phyloP scores from a whole-genome alignment of 2,888 invertebrate species.

The Caenorhabditis sulstoni region DNA sequence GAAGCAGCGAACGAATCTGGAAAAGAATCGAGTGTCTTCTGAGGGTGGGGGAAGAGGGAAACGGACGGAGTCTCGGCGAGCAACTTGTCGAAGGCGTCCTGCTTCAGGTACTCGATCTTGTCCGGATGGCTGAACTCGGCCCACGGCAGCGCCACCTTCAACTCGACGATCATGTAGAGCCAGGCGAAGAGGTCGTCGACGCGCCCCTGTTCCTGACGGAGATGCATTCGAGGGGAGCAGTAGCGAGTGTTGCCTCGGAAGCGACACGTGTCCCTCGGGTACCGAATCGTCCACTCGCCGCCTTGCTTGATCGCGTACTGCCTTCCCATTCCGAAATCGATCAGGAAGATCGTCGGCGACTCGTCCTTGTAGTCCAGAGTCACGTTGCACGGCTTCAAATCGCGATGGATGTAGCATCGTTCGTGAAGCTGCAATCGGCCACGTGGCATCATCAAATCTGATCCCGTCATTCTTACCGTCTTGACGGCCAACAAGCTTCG shows the following conservation, averaged over 20 bases:
- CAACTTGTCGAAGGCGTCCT: constrained; percentile 25
- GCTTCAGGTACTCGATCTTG: constrained; percentile 33
- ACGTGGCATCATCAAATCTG: too few relatives aligned
- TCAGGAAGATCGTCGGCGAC: constrained; percentile 36
- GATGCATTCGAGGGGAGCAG: constrained; percentile 46
- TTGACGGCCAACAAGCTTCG: constrained; percentile 54
- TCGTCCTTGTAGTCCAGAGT: constrained; percentile 42
- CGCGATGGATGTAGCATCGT: constrained; percentile 55
- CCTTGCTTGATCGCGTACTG: constrained; percentile 22
- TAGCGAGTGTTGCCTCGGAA: constrained; percentile 51
- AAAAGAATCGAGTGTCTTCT: neutral
- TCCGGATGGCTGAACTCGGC: constrained; percentile 26
- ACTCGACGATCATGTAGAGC: constrained; percentile 56
- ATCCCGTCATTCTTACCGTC: too few relatives aligned
- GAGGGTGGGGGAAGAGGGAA: neutral
- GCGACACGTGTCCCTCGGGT: constrained; percentile 38
- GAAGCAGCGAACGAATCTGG: constrained; percentile 18
- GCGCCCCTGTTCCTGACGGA: constrained; percentile 35
- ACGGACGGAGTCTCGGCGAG: constrained; percentile 25
- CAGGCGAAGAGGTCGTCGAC: constrained; percentile 44
- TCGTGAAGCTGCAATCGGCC: constrained; percentile 50
- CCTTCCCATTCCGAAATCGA: constrained; percentile 60
- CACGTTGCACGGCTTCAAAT: constrained; percentile 62
- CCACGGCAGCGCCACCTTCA: constrained; percentile 45
- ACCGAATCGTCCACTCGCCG: constrained; percentile 32